These are phyloP conservation scores for Aporophyla nigra DNA, from an alignment of 2,888 invertebrate genomes.

Conservation along the genomic window DNA sequence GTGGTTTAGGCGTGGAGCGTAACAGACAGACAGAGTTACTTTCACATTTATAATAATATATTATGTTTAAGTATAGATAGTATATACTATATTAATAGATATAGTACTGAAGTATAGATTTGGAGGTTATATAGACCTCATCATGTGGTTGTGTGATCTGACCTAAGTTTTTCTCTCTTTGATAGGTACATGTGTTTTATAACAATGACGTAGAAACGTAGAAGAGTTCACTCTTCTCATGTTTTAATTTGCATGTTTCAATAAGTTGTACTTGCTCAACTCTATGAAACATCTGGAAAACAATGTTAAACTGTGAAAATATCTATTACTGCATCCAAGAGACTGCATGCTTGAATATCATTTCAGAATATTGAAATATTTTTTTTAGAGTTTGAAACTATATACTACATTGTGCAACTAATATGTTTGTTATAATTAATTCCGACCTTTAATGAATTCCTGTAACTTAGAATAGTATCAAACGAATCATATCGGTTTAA, in stretches of 20 bases:
- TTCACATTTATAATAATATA: no score
- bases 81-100: no score
- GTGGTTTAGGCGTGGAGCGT: no score
- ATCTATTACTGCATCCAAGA: conserved; percentile 17
- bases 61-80: no score
- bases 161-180: neutral
- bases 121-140: no score
- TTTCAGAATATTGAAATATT: conserved; percentile 12
- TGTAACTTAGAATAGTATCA: no score
- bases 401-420: conserved; percentile 17
- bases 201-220: neutral
- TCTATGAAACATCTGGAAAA: conserved; percentile 30
- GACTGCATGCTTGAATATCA: conserved; percentile 23
- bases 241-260: conserved; percentile 48
- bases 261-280: conserved; percentile 53
- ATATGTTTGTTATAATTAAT: conserved; percentile 11
- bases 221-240: conserved; percentile 18
- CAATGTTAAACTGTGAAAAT: conserved; percentile 59
- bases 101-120: no score
- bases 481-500: no score
- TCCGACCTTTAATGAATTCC: no score
- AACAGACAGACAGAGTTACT: no score
- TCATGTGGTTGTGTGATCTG: no score
- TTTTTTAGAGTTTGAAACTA: neutral
- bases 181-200: neutral